These are phyloP conservation scores for Monomorium pharaonis DNA, from an alignment of 1,140 invertebrate species.

Conservation along the genomic window DNA sequence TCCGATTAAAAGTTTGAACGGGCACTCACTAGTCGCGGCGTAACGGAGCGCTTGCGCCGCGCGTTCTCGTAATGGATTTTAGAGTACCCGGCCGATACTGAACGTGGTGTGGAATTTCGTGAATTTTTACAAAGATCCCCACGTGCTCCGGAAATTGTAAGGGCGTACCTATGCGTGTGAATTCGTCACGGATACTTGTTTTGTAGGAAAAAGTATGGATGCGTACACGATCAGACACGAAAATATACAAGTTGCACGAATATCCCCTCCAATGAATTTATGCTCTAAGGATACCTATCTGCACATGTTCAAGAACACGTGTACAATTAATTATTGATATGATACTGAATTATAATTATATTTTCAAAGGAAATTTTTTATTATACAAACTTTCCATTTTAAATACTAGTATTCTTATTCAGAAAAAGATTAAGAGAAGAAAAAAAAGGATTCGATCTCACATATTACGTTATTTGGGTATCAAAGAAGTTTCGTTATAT, in stretches of 20 bases:
- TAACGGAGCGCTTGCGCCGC: slow-evolving; percentile 64
- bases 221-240: background rate
- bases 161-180: background rate
- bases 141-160: slow-evolving; percentile 49
- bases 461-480: background rate
- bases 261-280: background rate
- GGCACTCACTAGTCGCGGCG: slow-evolving; percentile 48
- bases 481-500: background rate
- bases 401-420: background rate
- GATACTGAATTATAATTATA: background rate
- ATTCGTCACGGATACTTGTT: slow-evolving; percentile 15
- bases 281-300: background rate
- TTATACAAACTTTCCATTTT: background rate
- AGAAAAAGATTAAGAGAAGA: background rate
- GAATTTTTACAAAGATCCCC: slow-evolving; percentile 72
- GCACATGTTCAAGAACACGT: background rate
- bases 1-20: slow-evolving; percentile 79
- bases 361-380: background rate
- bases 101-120: slow-evolving; percentile 54
- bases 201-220: background rate
- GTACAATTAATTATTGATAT: background rate
- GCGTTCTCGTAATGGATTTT: slow-evolving; percentile 82
- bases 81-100: slow-evolving; percentile 72
- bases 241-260: background rate
- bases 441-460: background rate